Conservation (phyloP, 2,113 vertebrate genomes). For the Chascanopsetta lugubris region DNA sequence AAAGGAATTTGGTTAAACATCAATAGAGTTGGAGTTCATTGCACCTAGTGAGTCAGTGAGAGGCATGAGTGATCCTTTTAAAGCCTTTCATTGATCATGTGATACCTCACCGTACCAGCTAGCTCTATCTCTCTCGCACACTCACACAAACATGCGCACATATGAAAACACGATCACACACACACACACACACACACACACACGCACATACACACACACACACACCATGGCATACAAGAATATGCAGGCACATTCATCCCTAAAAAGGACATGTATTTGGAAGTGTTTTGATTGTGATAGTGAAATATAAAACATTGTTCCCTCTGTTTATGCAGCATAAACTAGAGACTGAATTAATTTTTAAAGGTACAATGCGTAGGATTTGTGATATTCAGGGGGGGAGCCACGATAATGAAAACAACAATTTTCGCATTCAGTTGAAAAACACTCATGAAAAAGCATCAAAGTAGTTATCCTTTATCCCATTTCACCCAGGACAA, state of each 20-base stretch:
- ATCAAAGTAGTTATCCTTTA: too few species aligned
- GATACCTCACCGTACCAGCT: conserved; percentile 4
- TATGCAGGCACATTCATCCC: not conserved
- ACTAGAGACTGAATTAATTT: not conserved
- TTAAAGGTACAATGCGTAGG: not conserved
- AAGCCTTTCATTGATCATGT: conserved; percentile 40
- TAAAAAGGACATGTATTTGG: conserved; percentile 12
- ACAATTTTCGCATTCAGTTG: too few species aligned
- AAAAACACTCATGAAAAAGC: too few species aligned
- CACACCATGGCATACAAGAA: not conserved
- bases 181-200: conserved; percentile 9
- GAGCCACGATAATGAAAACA: too few species aligned
- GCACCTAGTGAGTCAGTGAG: conserved; percentile 51
- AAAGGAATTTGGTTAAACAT: conserved; percentile 73
- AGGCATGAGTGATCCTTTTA: conserved; percentile 63
- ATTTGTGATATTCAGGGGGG: not conserved
- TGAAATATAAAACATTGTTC: conserved; percentile 6
- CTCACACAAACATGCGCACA: not conserved
- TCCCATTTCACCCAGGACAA: too few species aligned
- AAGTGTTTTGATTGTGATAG: conserved; percentile 12
- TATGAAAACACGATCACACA: conserved; percentile 6
- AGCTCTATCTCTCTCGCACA: not conserved
- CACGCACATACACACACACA: conserved; percentile 9
- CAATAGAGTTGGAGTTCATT: conserved; percentile 61
- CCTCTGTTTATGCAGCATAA: not conserved